These are phyloP conservation scores for Spisula subtruncata DNA, from an alignment of 2,888 invertebrate genomes.

Conservation along the genomic window DNA sequence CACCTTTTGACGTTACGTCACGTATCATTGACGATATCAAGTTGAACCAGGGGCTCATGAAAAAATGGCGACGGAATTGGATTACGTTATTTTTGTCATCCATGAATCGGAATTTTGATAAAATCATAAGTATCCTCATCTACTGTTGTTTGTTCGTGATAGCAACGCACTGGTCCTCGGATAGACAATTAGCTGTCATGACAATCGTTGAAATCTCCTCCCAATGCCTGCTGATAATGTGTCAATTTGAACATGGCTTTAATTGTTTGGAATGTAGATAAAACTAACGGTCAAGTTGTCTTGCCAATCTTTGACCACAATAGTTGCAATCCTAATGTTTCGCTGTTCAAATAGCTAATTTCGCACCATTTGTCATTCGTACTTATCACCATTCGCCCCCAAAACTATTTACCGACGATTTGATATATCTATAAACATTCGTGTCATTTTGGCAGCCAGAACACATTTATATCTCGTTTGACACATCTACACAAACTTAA, in stretches of 20 bases:
- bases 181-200: too few relatives aligned
- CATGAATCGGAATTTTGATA: too few relatives aligned
- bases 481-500: constrained; percentile 59
- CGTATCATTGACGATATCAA: too few relatives aligned
- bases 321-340: background rate
- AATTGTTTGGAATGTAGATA: background rate
- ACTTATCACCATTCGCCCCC: constrained; percentile 40
- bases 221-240: background rate
- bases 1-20: too few relatives aligned
- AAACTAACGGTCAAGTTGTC: background rate
- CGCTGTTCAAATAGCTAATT: constrained; percentile 15
- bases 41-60: too few relatives aligned
- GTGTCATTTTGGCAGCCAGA: constrained; percentile 55
- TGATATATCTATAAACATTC: constrained; percentile 53
- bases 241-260: background rate
- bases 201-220: background rate
- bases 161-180: too few relatives aligned
- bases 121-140: too few relatives aligned
- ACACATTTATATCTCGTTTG: constrained; percentile 64
- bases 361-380: constrained; percentile 37
- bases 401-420: constrained; percentile 38
- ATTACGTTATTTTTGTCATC: too few relatives aligned
- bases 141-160: too few relatives aligned
- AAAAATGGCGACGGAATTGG: too few relatives aligned
- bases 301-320: background rate